Evolutionary conservation across 2,113 vertebrate genomes (phyloP).

Genomic region (Ciconia boyciana): DNA sequence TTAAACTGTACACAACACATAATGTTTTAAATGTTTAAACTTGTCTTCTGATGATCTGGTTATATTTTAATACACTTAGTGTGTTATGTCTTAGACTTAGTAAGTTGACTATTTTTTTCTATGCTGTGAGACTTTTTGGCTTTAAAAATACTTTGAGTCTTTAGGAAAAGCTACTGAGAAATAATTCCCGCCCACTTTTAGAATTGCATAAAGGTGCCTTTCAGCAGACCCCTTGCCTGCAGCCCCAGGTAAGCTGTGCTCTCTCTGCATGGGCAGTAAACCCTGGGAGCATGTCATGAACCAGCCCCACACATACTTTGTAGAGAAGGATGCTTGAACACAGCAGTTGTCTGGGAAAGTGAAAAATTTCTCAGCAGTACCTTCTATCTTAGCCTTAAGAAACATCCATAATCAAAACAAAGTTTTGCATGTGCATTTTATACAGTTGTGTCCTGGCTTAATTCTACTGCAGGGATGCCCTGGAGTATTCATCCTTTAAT

Average conservation of each 20-base stretch:
- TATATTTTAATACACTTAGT: not conserved
- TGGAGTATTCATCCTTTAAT: too few relatives aligned
- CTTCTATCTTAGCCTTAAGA: not conserved
- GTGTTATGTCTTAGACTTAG: not conserved
- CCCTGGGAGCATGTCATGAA: fast-evolving
- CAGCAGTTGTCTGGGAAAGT: not conserved
- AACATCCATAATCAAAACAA: not conserved
- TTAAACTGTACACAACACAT: fast-evolving
- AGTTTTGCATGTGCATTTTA: not conserved
- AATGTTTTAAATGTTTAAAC: not conserved
- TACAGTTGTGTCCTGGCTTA: not conserved
- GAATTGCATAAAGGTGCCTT: not conserved
- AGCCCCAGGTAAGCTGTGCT: not conserved
- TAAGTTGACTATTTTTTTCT: not conserved
- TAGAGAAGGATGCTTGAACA: not conserved
- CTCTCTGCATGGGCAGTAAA: not conserved
- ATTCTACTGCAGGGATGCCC: too few relatives aligned
- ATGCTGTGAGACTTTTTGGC: not conserved
- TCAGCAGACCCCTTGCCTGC: not conserved
- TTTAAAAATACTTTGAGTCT: not conserved
- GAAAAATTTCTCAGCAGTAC: not conserved
- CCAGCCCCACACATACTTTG: too few relatives aligned
- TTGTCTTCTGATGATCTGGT: not conserved
- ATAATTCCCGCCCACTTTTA: not conserved
- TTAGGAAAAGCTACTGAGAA: not conserved